These are phyloP conservation scores for Pollimyrus isidori DNA, from an alignment of 2,113 vertebrate species.

Conservation along the genomic window DNA sequence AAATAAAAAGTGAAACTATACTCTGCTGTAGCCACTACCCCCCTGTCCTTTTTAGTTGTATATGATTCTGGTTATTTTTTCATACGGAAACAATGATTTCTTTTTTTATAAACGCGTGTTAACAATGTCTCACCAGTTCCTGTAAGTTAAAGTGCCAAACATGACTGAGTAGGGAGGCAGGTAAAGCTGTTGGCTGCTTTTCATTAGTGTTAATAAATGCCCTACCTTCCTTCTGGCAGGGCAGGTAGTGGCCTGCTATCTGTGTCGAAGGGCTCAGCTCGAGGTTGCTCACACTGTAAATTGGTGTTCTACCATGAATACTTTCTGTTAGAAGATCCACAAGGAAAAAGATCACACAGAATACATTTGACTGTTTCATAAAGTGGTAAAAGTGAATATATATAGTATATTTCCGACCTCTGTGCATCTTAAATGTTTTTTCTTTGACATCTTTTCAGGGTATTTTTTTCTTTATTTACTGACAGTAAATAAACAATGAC, in stretches of 20 bases:
- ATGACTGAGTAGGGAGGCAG: not conserved
- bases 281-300: not conserved
- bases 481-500: not conserved
- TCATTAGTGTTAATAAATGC: not conserved
- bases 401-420: not conserved
- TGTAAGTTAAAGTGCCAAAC: not conserved
- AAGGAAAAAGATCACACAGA: not conserved
- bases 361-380: not conserved
- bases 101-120: not conserved
- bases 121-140: not conserved
- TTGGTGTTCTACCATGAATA: not conserved
- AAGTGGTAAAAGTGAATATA: not conserved
- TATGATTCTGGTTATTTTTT: not conserved
- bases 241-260: not conserved
- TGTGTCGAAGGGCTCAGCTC: not conserved
- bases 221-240: conserved; percentile 3
- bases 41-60: not conserved
- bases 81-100: not conserved
- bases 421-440: not conserved
- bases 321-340: not conserved
- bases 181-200: not conserved
- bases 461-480: not conserved
- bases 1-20: not conserved
- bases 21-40: not conserved
- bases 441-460: not conserved